A percentile compares a stretch with the other conserved stretches of the same genome.
Conservation (phyloP, 2,888 invertebrate genomes). For the Drosophila helvetica region DNA sequence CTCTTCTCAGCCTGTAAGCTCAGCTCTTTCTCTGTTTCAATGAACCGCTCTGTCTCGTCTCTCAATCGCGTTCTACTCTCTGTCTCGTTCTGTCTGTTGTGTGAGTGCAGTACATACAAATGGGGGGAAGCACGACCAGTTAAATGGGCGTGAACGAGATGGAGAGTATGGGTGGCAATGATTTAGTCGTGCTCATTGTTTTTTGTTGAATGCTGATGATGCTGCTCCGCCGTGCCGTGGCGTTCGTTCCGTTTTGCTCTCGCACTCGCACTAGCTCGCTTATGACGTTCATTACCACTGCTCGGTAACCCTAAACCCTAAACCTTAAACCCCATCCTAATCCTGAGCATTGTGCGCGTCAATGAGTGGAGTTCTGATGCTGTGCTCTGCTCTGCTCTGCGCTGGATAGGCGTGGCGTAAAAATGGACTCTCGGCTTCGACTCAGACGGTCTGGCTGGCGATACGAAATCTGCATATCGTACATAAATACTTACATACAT, state of each 20-base stretch:
- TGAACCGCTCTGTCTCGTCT: slow-evolving; percentile 18
- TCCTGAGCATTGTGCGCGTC: slow-evolving; percentile 34
- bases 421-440: slow-evolving; percentile 31
- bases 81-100: not conserved
- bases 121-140: slow-evolving; percentile 14
- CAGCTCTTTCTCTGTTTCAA: slow-evolving; percentile 13
- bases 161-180: slow-evolving; percentile 66
- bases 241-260: slow-evolving; percentile 62
- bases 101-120: not conserved
- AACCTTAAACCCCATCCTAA: slow-evolving; percentile 43
- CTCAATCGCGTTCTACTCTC: slow-evolving; percentile 4
- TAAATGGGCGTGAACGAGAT: slow-evolving; percentile 60
- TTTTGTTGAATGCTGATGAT: slow-evolving; percentile 36
- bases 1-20: slow-evolving; percentile 15
- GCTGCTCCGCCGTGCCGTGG: slow-evolving; percentile 16
- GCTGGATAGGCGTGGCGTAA: slow-evolving; percentile 71
- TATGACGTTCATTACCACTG: slow-evolving; percentile 59
- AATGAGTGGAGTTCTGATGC: slow-evolving; percentile 38
- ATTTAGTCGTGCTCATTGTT: slow-evolving; percentile 70
- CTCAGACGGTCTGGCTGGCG: slow-evolving; percentile 43
- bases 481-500: slow-evolving; percentile 42
- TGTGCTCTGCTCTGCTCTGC: slow-evolving; percentile 25
- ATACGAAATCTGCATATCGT: slow-evolving; percentile 48
- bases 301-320: slow-evolving; percentile 57
- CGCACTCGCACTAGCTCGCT: slow-evolving; percentile 32